phyloP scores from a whole-genome alignment of 64 coral and sea anemone species.

The Dendrophyllia cribrosa region DNA sequence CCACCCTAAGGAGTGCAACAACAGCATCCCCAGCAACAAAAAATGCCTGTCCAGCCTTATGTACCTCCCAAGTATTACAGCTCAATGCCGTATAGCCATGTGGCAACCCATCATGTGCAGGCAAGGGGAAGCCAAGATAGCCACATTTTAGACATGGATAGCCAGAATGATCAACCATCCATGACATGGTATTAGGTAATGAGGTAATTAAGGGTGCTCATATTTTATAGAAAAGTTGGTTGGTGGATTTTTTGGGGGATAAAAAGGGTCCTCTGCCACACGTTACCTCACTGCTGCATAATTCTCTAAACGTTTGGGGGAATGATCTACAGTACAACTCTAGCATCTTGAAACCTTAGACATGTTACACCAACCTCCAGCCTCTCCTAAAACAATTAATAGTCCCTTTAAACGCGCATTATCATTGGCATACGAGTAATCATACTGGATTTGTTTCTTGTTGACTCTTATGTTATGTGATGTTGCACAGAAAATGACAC shows the following conservation, averaged over 20 bases:
- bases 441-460: too few species aligned
- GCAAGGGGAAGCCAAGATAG: constrained; percentile 44
- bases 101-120: background rate
- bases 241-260: too few species aligned
- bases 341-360: constrained; percentile 26
- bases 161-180: constrained; percentile 20
- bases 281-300: too few species aligned
- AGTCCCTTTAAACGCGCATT: too few species aligned
- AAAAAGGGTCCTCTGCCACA: too few species aligned
- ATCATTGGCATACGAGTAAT: too few species aligned
- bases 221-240: too few species aligned
- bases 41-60: background rate
- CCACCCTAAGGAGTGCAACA: constrained; percentile 11
- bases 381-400: too few species aligned
- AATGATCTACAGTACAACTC: background rate
- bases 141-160: constrained; percentile 46
- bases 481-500: background rate
- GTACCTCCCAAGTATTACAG: constrained; percentile 10
- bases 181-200: constrained; percentile 12
- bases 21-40: constrained; percentile 20
- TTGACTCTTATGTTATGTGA: too few species aligned
- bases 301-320: background rate
- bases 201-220: background rate
- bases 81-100: constrained; percentile 31
- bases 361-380: background rate